These are phyloP conservation scores for Dromiciops gliroides DNA, from an alignment of 2,113 vertebrate genomes.

Conservation along the genomic window DNA sequence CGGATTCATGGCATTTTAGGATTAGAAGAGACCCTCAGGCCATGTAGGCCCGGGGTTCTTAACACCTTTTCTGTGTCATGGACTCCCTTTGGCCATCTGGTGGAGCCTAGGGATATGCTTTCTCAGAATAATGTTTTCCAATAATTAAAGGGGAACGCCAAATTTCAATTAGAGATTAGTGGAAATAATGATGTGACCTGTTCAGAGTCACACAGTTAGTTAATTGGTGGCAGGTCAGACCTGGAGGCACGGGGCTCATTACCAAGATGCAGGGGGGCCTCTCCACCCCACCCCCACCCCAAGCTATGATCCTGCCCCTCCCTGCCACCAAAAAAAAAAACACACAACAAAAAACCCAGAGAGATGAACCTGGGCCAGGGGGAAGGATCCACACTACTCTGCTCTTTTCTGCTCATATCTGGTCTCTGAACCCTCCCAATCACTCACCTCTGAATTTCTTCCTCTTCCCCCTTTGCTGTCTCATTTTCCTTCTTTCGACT, in stretches of 20 bases:
- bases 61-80: neutral
- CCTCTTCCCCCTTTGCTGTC: neutral
- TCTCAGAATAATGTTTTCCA: neutral
- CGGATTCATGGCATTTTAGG: conserved; percentile 44
- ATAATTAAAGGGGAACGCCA: neutral
- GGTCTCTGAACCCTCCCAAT: neutral
- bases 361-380: conserved; percentile 1
- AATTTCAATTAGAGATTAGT: neutral
- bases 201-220: neutral
- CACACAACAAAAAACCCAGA: too few relatives aligned
- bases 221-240: neutral
- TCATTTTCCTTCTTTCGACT: neutral
- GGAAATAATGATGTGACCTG: neutral
- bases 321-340: neutral
- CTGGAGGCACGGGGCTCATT: neutral
- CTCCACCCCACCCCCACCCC: neutral
- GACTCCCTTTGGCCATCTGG: neutral
- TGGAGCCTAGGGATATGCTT: neutral
- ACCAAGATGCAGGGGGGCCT: neutral
- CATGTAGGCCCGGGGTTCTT: neutral
- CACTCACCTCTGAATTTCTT: neutral
- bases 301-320: neutral
- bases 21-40: neutral
- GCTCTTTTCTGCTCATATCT: neutral
- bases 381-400: neutral